A percentile compares a stretch with the other conserved stretches of the same genome.
phyloP scores from a whole-genome alignment of 1,140 invertebrate species.

The Formica exsecta region DNA sequence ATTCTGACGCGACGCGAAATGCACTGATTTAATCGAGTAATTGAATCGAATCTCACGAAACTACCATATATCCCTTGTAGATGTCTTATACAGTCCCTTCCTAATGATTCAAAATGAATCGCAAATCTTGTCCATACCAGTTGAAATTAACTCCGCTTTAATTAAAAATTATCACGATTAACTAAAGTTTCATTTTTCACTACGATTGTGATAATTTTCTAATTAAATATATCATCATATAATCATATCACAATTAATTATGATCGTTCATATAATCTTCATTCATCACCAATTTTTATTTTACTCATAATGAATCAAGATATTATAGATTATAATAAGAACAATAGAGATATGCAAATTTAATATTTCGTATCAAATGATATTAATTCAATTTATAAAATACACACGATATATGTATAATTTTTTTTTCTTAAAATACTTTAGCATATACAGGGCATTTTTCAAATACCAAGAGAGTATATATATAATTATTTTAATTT shows the following conservation, averaged over 20 bases:
- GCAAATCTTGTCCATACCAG: background rate
- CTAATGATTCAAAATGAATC: background rate
- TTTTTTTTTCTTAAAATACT: background rate
- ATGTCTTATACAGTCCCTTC: background rate
- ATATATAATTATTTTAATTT: background rate
- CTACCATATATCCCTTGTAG: background rate
- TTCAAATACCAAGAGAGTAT: background rate
- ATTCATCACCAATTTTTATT: no score
- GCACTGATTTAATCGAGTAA: slow-evolving; percentile 48
- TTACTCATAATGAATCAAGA: no score
- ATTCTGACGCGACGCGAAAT: slow-evolving; percentile 42
- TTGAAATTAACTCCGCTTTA: background rate
- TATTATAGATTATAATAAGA: no score
- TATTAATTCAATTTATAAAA: background rate
- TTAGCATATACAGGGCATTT: background rate
- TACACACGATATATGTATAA: background rate
- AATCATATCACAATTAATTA: no score
- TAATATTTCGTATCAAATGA: background rate
- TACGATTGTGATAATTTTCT: background rate
- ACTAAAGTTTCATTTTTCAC: background rate
- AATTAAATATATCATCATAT: background rate
- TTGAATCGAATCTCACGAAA: slow-evolving; percentile 32
- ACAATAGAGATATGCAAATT: background rate
- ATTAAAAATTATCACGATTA: slow-evolving; percentile 4
- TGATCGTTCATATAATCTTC: no score